Conservation (phyloP, 2,113 vertebrate genomes). For the Oryzias woworae region DNA sequence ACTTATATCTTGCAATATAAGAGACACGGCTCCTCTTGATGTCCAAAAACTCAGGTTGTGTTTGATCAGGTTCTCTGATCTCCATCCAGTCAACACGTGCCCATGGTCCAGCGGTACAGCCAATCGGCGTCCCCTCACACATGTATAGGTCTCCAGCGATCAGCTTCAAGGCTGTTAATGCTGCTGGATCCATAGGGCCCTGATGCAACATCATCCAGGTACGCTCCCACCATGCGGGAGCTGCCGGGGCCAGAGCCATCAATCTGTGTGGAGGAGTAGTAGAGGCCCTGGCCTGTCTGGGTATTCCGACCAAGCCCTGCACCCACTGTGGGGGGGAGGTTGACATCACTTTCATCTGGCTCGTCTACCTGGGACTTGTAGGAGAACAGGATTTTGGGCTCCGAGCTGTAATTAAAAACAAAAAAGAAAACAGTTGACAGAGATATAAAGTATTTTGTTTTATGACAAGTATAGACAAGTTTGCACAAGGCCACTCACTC, state of each 20-base stretch:
- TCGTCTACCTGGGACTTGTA: conserved; percentile 99
- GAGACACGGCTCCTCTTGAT: not conserved
- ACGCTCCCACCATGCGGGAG: conserved; percentile 84
- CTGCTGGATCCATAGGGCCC: conserved; percentile 87
- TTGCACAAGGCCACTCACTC: too few species aligned
- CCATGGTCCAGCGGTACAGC: conserved; percentile 19
- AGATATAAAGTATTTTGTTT: too few species aligned
- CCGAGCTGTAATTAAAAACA: conserved; percentile 77
- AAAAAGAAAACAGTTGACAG: not conserved
- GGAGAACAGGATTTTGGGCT: conserved; percentile 98
- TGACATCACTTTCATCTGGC: conserved; percentile 89
- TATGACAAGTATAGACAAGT: too few species aligned
- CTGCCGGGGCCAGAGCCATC: conserved; percentile 85
- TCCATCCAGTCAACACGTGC: not conserved
- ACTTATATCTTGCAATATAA: conserved; percentile 20
- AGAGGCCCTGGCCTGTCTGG: conserved; percentile 78
- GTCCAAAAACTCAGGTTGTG: conserved; percentile 18
- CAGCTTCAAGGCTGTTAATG: conserved; percentile 91
- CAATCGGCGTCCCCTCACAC: conserved; percentile 61
- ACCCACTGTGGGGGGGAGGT: conserved; percentile 90
- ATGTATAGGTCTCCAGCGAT: conserved; percentile 91
- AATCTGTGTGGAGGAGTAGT: conserved; percentile 94
- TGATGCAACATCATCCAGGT: conserved; percentile 91
- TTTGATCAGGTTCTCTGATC: conserved; percentile 10
- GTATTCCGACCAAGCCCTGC: conserved; percentile 85